Evolutionary conservation across 2,797 vertebrate species (phyloP), one percentile per base, ranked within the genome.

Genomic region (Sebastes minor): DNA sequence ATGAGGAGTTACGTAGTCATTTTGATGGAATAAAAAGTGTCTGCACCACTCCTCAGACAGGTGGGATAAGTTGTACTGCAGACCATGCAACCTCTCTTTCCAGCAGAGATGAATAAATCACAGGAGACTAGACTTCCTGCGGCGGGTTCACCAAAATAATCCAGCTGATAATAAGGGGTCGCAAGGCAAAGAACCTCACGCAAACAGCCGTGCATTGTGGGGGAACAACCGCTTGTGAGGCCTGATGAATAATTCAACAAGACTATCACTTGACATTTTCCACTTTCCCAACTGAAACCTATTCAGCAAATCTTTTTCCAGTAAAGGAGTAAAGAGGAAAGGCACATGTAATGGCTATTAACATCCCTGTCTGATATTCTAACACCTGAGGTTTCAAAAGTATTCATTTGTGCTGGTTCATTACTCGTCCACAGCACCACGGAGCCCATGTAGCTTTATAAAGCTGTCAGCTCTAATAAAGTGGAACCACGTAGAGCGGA

Each of bases 381-480:
- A 90, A 85, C 87, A 91, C 86, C 81, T 81, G 42, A 42, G 28
- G 62, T 74, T 86, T 73, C 28, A 46, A 28, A 81, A 30, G 55
- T 74, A 60, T 81, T 83, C 28, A 79, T 81, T 86, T 75, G 71
- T 75, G 65, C 80, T 74, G 71, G 79, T 89, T 88, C 86, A 86
- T 85, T 86, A 71, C 71, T 85, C 7, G 10, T 76, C 81, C 79
- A 67, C 78, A 76, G 77, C 87, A 82, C 63, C 78, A 63, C 71
- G 84, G 86, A 90, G 74, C 69, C 64, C 22, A 1, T 64, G 66
- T 35, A 65, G 63, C 69, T 65, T 76, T 63, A 70, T 78, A 70
- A 86, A 88, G 52, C 89, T 93, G 94, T 92, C 93, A 85, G 74
- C 76, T 86, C 68, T 79, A 90, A 95, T 95, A 88, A 90, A 82